A percentile compares a stretch with the other conserved stretches of the same genome.
Conservation (phyloP, 2,888 invertebrate species). For the Dryocosmus kuriphilus region DNA sequence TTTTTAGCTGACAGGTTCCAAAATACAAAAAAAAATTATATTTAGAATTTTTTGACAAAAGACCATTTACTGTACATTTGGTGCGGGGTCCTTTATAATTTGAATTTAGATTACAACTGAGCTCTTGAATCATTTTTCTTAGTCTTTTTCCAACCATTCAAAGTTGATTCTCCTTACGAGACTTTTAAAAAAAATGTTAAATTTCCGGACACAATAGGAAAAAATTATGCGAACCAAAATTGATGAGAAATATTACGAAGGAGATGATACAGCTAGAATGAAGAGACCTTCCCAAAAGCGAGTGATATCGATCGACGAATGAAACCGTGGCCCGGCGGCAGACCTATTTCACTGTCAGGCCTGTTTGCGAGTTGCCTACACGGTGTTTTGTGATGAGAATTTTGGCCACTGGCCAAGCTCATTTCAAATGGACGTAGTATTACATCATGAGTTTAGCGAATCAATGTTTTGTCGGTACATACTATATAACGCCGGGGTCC, state of each 20-base stretch:
- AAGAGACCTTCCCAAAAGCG: conserved; percentile 60
- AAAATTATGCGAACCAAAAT: not conserved
- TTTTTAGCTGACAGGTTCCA: no score
- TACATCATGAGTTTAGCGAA: conserved; percentile 75
- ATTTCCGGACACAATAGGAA: not conserved
- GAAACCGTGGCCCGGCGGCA: conserved; percentile 65
- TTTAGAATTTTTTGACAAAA: no score
- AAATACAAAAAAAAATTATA: no score
- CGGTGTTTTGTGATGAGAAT: conserved; percentile 68
- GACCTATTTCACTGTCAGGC: conserved; percentile 72
- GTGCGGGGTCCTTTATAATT: no score
- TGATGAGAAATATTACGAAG: not conserved
- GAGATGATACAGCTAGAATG: conserved; percentile 9
- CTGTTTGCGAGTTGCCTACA: conserved; percentile 71
- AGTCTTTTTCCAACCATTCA: no score
- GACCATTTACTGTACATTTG: no score
- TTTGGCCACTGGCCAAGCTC: conserved; percentile 72
- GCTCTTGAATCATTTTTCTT: no score
- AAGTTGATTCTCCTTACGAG: not conserved
- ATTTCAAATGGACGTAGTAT: conserved; percentile 74
- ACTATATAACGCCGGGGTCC: conserved; percentile 50
- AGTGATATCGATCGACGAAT: conserved; percentile 70
- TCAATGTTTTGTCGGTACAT: conserved; percentile 71
- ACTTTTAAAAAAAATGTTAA: not conserved
- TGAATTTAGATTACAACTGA: no score